phyloP scores from a whole-genome alignment of 2,113 vertebrate genomes.

The Aspidoscelis tigris region DNA sequence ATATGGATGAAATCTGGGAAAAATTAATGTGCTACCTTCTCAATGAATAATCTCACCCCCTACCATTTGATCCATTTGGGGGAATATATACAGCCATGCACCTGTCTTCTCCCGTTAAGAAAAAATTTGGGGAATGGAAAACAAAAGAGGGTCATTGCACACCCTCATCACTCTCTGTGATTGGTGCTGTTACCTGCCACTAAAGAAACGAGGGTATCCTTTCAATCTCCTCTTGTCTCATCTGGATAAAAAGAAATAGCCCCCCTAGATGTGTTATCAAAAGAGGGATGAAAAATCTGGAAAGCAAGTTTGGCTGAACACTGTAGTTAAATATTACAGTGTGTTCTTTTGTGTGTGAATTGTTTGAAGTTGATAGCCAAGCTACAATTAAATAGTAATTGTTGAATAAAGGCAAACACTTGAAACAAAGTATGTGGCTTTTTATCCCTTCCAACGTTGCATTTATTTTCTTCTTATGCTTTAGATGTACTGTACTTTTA shows the following conservation, averaged over 20 bases:
- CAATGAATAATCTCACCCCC: background rate
- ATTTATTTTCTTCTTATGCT: background rate
- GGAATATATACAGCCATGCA: background rate
- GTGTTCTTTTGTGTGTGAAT: background rate
- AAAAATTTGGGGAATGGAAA: background rate
- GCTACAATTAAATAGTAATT: background rate
- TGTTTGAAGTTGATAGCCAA: background rate
- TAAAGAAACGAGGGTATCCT: background rate
- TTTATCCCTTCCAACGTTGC: background rate
- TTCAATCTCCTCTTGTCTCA: background rate
- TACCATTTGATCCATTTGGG: background rate
- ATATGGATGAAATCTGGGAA: too few species aligned
- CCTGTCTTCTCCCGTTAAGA: background rate
- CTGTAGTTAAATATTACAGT: background rate
- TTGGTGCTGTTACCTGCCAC: background rate
- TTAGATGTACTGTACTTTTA: background rate
- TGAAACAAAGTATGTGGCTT: background rate
- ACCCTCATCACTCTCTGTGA: background rate
- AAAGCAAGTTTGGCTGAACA: background rate
- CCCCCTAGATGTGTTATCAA: background rate
- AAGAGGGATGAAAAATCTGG: background rate
- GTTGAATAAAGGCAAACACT: conserved; percentile 3
- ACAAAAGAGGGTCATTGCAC: background rate
- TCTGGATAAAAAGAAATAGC: background rate
- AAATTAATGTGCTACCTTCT: background rate